Percentiles rank a stretch among this genome's conserved stretches.
These are phyloP conservation scores for Eueremaeus valkanovi DNA, from an alignment of 2,888 invertebrate species.

Conservation along the genomic window DNA sequence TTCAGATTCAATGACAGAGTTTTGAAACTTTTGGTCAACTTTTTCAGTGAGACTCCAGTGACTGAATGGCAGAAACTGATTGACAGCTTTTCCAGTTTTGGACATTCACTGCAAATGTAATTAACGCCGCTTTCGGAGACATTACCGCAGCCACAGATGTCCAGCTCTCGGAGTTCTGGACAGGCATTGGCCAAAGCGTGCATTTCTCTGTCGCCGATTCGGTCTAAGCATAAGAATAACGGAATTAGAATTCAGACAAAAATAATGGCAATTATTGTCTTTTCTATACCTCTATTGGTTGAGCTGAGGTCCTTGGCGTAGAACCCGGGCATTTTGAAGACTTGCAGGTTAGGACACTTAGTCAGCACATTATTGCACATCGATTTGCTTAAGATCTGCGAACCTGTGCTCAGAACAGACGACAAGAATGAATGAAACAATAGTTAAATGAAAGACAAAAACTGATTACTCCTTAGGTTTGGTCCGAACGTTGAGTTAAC, in stretches of 20 bases:
- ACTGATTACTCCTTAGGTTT: not conserved
- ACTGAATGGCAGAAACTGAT: constrained; percentile 22
- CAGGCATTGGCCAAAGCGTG: not conserved
- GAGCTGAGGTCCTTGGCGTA: not conserved
- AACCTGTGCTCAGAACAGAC: not conserved
- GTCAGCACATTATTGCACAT: not conserved
- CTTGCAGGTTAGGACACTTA: constrained; percentile 20
- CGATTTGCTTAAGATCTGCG: not conserved
- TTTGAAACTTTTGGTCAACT: not conserved
- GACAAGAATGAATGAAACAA: not conserved
- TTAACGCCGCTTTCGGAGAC: not conserved
- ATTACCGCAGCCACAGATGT: constrained; percentile 30
- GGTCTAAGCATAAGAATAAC: too few species aligned
- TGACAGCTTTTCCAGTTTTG: not conserved
- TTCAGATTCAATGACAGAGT: not conserved
- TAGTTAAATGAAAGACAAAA: not conserved
- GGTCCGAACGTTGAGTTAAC: not conserved
- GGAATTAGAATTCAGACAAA: not conserved
- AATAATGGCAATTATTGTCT: not conserved
- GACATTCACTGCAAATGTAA: not conserved
- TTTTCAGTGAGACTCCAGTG: not conserved
- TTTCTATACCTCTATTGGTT: not conserved
- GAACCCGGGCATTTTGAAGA: constrained; percentile 29
- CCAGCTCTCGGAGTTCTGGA: constrained; percentile 9
- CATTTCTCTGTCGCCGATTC: not conserved